phyloP scores from a whole-genome alignment of 1,140 invertebrate genomes.

The Calosoma granatense region DNA sequence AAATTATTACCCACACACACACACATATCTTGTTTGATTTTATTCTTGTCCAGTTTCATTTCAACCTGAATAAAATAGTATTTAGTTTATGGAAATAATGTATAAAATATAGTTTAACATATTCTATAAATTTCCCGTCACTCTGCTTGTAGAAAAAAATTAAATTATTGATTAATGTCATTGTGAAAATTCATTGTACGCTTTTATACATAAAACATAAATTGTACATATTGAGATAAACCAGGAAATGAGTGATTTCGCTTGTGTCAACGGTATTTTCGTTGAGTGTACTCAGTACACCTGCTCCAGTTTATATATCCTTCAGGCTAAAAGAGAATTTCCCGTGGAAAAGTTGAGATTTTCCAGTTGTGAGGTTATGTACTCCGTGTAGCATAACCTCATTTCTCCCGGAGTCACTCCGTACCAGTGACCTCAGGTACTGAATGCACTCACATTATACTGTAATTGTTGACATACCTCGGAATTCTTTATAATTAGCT shows the following conservation, averaged over 20 bases:
- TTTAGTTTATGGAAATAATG: not conserved
- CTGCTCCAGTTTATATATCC: constrained; percentile 2
- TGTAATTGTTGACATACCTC: not conserved
- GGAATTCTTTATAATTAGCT: not conserved
- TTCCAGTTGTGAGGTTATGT: not conserved
- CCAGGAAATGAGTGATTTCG: not conserved
- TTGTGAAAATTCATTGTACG: too few species aligned
- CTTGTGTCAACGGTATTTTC: not conserved
- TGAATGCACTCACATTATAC: not conserved
- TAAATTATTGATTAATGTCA: too few species aligned
- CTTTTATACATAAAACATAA: too few species aligned
- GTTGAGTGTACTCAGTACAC: not conserved
- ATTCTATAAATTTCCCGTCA: not conserved
- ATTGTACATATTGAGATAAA: not conserved
- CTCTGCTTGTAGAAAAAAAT: too few species aligned
- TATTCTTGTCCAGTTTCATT: too few species aligned
- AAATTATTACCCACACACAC: too few species aligned
- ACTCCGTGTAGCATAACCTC: not conserved
- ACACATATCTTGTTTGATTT: too few species aligned
- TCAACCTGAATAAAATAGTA: too few species aligned
- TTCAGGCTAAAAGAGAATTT: not conserved
- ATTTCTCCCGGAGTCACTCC: not conserved
- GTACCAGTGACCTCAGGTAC: not conserved
- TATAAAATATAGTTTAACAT: not conserved
- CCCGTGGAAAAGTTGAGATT: not conserved